phyloP scores from a whole-genome alignment of 2,888 invertebrate species.

The Hedychridium roseum region DNA sequence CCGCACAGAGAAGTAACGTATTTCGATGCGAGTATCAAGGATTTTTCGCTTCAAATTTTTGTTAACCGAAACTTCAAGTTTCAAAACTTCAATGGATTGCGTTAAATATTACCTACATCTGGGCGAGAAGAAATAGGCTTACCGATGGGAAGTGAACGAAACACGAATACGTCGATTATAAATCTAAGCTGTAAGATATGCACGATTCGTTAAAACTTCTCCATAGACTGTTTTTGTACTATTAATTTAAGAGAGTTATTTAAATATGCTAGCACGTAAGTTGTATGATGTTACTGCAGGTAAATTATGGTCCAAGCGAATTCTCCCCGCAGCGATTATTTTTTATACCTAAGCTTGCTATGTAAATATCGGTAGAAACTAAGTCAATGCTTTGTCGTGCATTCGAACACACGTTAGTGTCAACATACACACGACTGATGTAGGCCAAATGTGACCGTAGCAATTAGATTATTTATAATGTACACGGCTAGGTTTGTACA shows the following conservation, averaged over 20 bases:
- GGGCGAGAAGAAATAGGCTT: no score
- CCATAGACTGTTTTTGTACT: conserved; percentile 32
- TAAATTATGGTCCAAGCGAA: not conserved
- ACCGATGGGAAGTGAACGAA: conserved; percentile 1
- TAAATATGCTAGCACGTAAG: conserved; percentile 25
- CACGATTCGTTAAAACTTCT: conserved; percentile 14
- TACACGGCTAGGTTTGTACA: no score
- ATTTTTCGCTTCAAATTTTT: no score
- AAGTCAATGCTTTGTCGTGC: conserved; percentile 3
- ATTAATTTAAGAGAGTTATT: conserved; percentile 34
- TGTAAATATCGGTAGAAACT: conserved; percentile 28
- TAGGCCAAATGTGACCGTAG: conserved; percentile 51
- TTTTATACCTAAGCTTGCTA: conserved; percentile 11
- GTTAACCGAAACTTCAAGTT: no score
- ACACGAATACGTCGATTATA: not conserved
- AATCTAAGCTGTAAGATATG: conserved; percentile 18
- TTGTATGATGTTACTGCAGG: conserved; percentile 10
- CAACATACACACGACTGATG: conserved; percentile 48
- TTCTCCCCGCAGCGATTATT: not conserved
- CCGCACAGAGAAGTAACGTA: no score
- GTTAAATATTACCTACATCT: no score
- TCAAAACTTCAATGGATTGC: not conserved
- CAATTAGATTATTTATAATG: not conserved
- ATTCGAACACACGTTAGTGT: conserved; percentile 3
- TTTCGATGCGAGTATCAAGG: no score